Percentiles rank a stretch among this genome's conserved stretches.
Conservation (phyloP, 2,888 invertebrate genomes). For the Enoplolaimus lenunculus region DNA sequence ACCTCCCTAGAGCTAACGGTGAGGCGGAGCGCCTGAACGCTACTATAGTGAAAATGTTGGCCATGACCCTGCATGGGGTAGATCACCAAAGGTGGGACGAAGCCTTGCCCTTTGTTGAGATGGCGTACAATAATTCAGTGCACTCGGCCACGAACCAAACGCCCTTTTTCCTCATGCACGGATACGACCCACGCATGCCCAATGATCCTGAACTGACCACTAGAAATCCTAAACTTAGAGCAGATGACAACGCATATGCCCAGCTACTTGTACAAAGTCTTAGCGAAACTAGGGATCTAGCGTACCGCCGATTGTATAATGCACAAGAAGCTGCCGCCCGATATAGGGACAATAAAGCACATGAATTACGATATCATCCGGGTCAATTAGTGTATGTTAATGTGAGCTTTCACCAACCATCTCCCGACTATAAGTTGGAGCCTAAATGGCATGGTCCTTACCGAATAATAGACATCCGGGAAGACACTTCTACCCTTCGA, state of each 20-base stretch:
- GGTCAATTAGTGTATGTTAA: background rate
- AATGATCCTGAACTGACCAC: conserved; percentile 17
- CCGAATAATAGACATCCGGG: background rate
- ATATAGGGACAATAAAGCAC: background rate
- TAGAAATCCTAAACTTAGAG: background rate
- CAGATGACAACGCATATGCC: background rate
- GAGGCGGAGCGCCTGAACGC: conserved; percentile 28
- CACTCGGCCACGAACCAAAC: conserved; percentile 26
- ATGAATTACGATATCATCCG: background rate
- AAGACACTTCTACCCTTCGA: background rate
- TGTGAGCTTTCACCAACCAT: no score
- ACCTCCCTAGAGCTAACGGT: conserved; percentile 26
- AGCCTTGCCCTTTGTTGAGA: conserved; percentile 26
- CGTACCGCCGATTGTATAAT: background rate
- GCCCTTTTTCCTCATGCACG: conserved; percentile 25
- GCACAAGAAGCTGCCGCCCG: background rate
- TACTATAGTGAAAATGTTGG: conserved; percentile 27
- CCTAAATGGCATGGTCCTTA: conserved; percentile 5
- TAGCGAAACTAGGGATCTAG: background rate
- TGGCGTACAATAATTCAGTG: conserved; percentile 27
- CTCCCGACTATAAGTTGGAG: background rate
- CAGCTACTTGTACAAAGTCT: background rate
- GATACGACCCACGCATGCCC: conserved; percentile 24
- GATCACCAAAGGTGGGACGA: conserved; percentile 30
- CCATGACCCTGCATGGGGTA: conserved; percentile 25